Conservation (phyloP, 2,113 vertebrate genomes). For the Ictalurus punctatus region DNA sequence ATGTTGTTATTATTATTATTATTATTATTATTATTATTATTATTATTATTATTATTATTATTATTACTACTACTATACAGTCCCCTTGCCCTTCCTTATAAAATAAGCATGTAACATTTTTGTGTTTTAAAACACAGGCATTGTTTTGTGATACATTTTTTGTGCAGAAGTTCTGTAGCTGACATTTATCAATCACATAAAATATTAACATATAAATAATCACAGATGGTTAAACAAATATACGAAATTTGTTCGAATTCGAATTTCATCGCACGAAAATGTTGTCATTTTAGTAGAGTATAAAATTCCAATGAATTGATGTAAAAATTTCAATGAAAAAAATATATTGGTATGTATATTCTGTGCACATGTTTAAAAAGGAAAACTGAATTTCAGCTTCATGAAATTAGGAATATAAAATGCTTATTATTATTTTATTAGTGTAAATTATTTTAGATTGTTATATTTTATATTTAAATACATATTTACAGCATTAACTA, state of each 20-base stretch:
- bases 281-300: neutral
- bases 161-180: neutral
- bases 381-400: neutral
- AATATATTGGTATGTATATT: neutral
- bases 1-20: no score
- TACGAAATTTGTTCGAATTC: neutral
- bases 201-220: neutral
- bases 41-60: neutral
- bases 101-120: neutral
- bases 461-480: neutral
- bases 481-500: neutral
- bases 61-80: neutral
- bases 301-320: neutral
- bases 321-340: no score
- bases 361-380: no score
- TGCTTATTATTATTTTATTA: neutral
- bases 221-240: neutral
- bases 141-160: neutral
- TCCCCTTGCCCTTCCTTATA: neutral
- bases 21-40: neutral
- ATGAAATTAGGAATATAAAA: neutral
- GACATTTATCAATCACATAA: neutral
- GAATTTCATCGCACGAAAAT: neutral
- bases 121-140: neutral
- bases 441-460: neutral